Conservation (phyloP, 1,140 invertebrate species). For the Thalassaphorura encarpata region DNA sequence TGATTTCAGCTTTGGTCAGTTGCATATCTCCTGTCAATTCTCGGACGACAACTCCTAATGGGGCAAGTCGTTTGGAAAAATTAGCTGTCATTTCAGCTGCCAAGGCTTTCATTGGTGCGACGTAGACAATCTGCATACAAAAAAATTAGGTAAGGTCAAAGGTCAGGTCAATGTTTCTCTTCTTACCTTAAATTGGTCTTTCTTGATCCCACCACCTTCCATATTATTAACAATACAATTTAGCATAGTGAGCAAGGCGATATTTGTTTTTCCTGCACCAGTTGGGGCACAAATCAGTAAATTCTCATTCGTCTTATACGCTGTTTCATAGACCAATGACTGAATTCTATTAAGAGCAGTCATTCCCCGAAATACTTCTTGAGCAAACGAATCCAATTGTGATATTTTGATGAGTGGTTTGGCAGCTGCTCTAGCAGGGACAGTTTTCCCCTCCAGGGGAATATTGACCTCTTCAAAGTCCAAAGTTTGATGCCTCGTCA, state of each 20-base stretch:
- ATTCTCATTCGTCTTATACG: slow-evolving; percentile 84
- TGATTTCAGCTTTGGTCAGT: slow-evolving; percentile 86
- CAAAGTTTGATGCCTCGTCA: slow-evolving; percentile 55
- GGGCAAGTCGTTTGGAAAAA: slow-evolving; percentile 69
- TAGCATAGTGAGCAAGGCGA: slow-evolving; percentile 85
- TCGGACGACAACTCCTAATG: slow-evolving; percentile 69
- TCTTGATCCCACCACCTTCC: slow-evolving; percentile 64
- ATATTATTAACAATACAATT: slow-evolving; percentile 82
- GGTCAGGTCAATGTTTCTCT: background rate
- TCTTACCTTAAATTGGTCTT: slow-evolving; percentile 82
- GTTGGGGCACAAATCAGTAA: slow-evolving; percentile 92
- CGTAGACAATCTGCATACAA: slow-evolving; percentile 77
- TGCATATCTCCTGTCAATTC: slow-evolving; percentile 99
- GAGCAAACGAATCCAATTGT: slow-evolving; percentile 69
- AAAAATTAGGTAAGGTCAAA: slow-evolving; percentile 11
- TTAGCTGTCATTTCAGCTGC: slow-evolving; percentile 96
- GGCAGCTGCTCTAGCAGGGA: slow-evolving; percentile 53
- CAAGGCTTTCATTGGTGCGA: slow-evolving; percentile 98
- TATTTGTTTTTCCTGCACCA: slow-evolving; percentile 96
- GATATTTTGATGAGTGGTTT: slow-evolving; percentile 58
- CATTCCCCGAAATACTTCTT: slow-evolving; percentile 75
- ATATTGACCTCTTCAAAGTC: slow-evolving; percentile 80
- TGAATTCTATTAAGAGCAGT: slow-evolving; percentile 88
- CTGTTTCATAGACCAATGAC: slow-evolving; percentile 86
- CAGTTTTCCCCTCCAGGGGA: slow-evolving; percentile 50